phyloP scores from a whole-genome alignment of 2,888 invertebrate species.

The Tanytarsus gracilentus region DNA sequence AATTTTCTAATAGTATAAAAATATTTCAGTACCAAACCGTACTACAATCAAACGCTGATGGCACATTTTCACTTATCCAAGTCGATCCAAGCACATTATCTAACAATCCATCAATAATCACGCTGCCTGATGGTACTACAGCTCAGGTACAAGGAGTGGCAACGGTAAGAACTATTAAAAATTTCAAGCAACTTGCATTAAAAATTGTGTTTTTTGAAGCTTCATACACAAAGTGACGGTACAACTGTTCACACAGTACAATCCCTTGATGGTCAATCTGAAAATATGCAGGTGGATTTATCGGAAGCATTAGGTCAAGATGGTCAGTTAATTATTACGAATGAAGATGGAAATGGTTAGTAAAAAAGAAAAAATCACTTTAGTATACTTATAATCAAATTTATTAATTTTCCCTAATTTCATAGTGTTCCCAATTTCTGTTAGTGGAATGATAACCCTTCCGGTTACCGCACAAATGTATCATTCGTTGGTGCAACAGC shows the following conservation, averaged over 20 bases:
- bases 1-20: conserved; percentile 30
- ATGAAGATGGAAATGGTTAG: conserved; percentile 86
- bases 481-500: conserved; percentile 84
- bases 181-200: conserved; percentile 2
- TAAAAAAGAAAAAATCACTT: conserved; percentile 2
- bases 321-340: conserved; percentile 89
- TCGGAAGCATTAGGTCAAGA: conserved; percentile 89
- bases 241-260: conserved; percentile 56
- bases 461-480: conserved; percentile 93
- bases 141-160: conserved; percentile 75
- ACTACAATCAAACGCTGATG: conserved; percentile 92
- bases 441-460: conserved; percentile 90
- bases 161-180: conserved; percentile 36
- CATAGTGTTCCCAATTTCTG: conserved; percentile 59
- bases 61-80: conserved; percentile 91
- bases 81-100: conserved; percentile 58
- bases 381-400: conserved; percentile 4
- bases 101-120: conserved; percentile 86
- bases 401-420: neutral
- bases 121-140: conserved; percentile 89
- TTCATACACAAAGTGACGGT: conserved; percentile 58
- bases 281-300: conserved; percentile 77
- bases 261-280: conserved; percentile 66
- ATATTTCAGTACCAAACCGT: conserved; percentile 81
- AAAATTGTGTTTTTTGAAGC: conserved; percentile 39